A percentile compares a stretch with the other conserved stretches of the same genome.
Conservation (phyloP, 2,113 vertebrate genomes). For the Blennius ocellaris region DNA sequence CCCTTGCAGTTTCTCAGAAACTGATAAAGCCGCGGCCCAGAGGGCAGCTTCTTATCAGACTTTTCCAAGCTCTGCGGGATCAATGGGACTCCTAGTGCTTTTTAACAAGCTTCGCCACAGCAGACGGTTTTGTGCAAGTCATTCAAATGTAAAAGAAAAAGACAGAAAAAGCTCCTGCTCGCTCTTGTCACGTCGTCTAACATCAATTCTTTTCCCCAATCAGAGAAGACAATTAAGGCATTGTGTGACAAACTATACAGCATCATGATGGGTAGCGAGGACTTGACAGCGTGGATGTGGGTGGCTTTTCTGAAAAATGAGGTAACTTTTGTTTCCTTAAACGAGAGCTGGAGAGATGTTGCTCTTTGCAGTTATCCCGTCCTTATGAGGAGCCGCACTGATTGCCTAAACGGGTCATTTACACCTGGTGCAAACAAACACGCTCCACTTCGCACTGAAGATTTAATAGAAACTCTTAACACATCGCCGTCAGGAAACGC, state of each 20-base stretch:
- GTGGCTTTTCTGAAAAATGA: slow-evolving; percentile 58
- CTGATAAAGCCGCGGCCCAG: slow-evolving; percentile 30
- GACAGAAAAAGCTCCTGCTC: slow-evolving; percentile 15
- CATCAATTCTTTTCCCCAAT: slow-evolving; percentile 17
- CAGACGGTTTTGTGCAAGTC: slow-evolving; percentile 1
- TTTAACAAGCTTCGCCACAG: slow-evolving; percentile 16
- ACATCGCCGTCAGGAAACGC: slow-evolving; percentile 24
- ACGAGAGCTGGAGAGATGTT: slow-evolving; percentile 43
- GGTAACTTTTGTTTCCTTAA: slow-evolving; percentile 60
- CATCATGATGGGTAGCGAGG: slow-evolving; percentile 41
- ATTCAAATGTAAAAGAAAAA: slow-evolving; percentile 15
- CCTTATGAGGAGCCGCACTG: slow-evolving; percentile 37
- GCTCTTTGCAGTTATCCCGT: slow-evolving; percentile 21
- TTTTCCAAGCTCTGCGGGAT: slow-evolving; percentile 1
- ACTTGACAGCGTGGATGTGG: slow-evolving; percentile 37
- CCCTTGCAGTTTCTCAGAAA: slow-evolving; percentile 23
- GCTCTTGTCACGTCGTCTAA: slow-evolving; percentile 25
- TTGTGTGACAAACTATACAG: slow-evolving; percentile 32
- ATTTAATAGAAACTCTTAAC: slow-evolving; percentile 37
- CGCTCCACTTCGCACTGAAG: slow-evolving; percentile 34
- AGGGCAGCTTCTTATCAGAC: slow-evolving; percentile 29
- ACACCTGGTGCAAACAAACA: slow-evolving; percentile 48
- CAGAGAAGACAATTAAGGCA: slow-evolving; percentile 46
- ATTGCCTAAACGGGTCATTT: slow-evolving; percentile 59
- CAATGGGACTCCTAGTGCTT: slow-evolving; percentile 27